Evolutionary conservation across 1,140 invertebrate species (phyloP).

Genomic region (Lucilia sericata): DNA sequence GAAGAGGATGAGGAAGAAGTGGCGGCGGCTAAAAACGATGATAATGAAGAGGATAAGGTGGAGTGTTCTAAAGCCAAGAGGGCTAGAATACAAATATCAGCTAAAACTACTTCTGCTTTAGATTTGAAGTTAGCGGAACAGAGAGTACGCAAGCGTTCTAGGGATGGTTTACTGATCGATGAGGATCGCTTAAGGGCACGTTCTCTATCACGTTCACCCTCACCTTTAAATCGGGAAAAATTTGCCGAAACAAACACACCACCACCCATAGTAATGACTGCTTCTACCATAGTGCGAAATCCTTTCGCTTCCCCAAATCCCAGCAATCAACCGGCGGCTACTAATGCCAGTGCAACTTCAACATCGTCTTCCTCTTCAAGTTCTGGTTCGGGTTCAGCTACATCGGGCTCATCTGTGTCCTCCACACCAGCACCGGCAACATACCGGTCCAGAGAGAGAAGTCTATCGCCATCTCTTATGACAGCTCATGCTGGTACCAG

Average conservation of each 20-base stretch:
- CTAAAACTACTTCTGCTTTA: constrained; percentile 41
- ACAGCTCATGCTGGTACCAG: constrained; percentile 49
- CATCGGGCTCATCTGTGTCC: constrained; percentile 19
- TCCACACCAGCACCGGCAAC: constrained; percentile 33
- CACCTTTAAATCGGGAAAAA: constrained; percentile 64
- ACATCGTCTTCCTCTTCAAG: constrained; percentile 39
- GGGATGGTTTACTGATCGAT: constrained; percentile 61
- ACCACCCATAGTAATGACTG: constrained; percentile 63
- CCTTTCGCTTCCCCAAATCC: constrained; percentile 63
- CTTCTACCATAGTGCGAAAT: constrained; percentile 64
- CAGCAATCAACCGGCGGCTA: not conserved
- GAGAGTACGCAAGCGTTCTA: constrained; percentile 57
- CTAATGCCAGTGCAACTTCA: constrained; percentile 23
- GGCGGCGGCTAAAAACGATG: not conserved
- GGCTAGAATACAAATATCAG: constrained; percentile 50
- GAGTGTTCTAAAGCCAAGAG: constrained; percentile 60
- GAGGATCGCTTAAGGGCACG: constrained; percentile 1
- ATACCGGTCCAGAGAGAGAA: constrained; percentile 50
- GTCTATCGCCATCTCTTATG: constrained; percentile 51
- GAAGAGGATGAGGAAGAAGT: constrained; percentile 61
- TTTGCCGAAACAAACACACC: not conserved
- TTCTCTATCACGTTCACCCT: constrained; percentile 65
- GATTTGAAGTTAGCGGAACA: constrained; percentile 51
- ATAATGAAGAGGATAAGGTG: constrained; percentile 20
- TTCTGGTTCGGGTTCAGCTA: constrained; percentile 12